Evolutionary conservation across 2,797 vertebrate genomes (phyloP).

Genomic region (Vultur gryphus): DNA sequence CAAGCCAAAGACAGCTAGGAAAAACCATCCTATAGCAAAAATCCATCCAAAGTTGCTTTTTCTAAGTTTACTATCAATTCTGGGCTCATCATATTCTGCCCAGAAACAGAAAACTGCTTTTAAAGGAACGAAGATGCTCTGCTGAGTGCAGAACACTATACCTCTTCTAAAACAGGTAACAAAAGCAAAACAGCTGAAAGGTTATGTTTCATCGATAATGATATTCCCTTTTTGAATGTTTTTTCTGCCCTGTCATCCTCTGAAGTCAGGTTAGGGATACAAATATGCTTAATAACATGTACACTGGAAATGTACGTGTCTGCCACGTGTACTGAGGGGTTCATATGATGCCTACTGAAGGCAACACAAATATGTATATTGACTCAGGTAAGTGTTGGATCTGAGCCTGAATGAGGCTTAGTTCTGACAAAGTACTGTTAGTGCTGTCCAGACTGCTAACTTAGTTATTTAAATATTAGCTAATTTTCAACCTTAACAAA

Average conservation of each 20-base stretch:
- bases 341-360: not conserved
- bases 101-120: not conserved
- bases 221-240: not conserved
- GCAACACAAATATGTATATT: not conserved
- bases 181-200: not conserved
- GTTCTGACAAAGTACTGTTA: not conserved
- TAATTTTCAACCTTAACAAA: not conserved
- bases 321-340: accelerated
- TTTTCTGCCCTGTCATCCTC: not conserved
- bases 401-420: not conserved
- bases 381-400: not conserved
- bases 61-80: not conserved
- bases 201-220: not conserved
- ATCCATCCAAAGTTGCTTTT: not conserved
- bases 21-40: not conserved
- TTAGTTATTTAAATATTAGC: not conserved
- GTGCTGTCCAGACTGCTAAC: not conserved
- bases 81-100: not conserved
- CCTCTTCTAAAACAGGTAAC: not conserved
- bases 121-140: not conserved
- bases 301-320: accelerated
- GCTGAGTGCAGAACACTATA: not conserved
- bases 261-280: not conserved
- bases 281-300: not conserved
- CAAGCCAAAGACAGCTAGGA: not conserved